Conservation (phyloP, 1,140 invertebrate species). For the Sminthurinus signatus region DNA sequence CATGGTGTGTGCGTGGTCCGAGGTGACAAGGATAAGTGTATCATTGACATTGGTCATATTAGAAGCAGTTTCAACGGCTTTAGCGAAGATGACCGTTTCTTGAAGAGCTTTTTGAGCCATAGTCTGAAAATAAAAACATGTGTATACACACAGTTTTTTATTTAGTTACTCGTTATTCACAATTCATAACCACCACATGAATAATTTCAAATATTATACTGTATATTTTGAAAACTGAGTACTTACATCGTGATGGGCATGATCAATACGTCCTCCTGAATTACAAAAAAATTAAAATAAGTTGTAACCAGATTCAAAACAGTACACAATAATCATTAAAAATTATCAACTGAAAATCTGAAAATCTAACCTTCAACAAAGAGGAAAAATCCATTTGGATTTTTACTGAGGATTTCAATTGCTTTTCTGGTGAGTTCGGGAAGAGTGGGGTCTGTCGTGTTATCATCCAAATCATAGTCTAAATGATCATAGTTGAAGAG, state of each 20-base stretch:
- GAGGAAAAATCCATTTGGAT: conserved; percentile 75
- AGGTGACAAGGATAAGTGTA: conserved; percentile 69
- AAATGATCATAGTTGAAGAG: conserved; percentile 54
- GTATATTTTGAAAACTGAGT: no score
- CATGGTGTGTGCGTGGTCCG: conserved; percentile 68
- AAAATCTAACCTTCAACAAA: conserved; percentile 72
- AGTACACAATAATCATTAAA: background rate
- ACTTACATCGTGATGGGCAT: conserved; percentile 77
- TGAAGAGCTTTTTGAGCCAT: conserved; percentile 62
- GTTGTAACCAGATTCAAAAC: background rate
- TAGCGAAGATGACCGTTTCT: conserved; percentile 59
- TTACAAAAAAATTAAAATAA: conserved; percentile 2
- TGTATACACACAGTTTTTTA: no score
- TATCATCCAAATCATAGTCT: conserved; percentile 55
- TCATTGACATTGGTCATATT: conserved; percentile 61
- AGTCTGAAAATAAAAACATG: no score
- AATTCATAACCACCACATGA: no score
- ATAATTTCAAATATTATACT: no score
- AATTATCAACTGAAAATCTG: background rate
- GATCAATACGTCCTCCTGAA: conserved; percentile 71
- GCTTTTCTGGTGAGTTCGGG: conserved; percentile 76
- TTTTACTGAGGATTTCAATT: conserved; percentile 66
- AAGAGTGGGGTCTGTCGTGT: conserved; percentile 63
- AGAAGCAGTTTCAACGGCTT: conserved; percentile 60
- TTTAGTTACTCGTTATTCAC: no score